phyloP scores from a whole-genome alignment of 2,797 vertebrate genomes.

The Apodemus agrarius region DNA sequence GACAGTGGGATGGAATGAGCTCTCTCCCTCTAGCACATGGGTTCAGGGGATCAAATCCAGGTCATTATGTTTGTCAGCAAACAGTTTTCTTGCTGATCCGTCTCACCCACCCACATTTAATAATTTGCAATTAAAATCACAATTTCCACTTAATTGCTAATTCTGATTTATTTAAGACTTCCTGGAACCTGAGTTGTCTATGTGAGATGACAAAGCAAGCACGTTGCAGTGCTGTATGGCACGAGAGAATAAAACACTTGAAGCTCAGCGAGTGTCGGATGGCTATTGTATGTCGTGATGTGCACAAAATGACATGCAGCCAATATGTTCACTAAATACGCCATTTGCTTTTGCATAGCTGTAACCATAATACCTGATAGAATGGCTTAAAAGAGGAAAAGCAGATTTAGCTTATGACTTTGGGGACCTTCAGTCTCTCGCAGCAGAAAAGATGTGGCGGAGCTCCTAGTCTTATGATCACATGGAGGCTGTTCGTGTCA shows the following conservation, averaged over 20 bases:
- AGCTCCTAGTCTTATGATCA: neutral
- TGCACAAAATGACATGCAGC: neutral
- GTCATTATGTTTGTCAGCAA: neutral
- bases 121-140: neutral
- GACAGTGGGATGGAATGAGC: no score
- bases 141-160: neutral
- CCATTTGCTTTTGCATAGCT: neutral
- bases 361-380: neutral
- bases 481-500: neutral
- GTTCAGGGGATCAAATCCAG: neutral
- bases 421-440: neutral
- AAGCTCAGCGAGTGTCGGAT: neutral
- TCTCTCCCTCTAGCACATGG: neutral
- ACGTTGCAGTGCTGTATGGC: neutral
- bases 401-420: neutral
- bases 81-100: neutral
- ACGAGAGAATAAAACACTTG: neutral
- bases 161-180: neutral
- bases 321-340: neutral
- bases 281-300: neutral
- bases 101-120: neutral
- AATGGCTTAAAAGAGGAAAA: neutral
- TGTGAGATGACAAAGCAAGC: slow-evolving; percentile 1
- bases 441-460: no score
- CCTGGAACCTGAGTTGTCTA: neutral